Evolutionary conservation across 2,113 vertebrate species (phyloP).

Genomic region (Myotis yumanensis): DNA sequence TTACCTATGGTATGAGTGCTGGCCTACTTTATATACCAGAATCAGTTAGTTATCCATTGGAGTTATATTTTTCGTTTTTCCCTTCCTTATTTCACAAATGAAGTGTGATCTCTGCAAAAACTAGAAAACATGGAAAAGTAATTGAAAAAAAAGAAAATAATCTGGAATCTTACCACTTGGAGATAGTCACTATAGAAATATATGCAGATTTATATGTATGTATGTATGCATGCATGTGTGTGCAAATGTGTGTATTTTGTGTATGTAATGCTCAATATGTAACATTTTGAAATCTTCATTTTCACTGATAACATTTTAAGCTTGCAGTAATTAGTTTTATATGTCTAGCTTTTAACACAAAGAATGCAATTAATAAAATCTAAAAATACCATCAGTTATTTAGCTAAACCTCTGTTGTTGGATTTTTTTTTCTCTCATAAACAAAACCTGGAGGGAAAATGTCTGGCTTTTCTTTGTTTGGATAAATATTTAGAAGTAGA

Average conservation of each 20-base stretch:
- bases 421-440: background rate
- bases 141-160: background rate
- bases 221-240: no score
- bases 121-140: background rate
- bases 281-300: background rate
- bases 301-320: background rate
- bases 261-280: background rate
- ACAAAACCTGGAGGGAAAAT: background rate
- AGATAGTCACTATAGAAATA: background rate
- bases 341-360: background rate
- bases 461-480: background rate
- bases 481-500: background rate
- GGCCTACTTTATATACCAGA: background rate
- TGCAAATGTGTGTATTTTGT: background rate
- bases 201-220: background rate
- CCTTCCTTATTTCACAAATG: background rate
- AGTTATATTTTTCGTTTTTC: background rate
- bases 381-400: background rate
- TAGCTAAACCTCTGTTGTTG: background rate
- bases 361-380: background rate
- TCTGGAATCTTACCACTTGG: background rate
- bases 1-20: background rate
- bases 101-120: background rate
- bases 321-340: background rate
- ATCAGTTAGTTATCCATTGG: background rate